Evolutionary conservation across 1,140 invertebrate genomes (phyloP).

Genomic region (Bacillus rossius): DNA sequence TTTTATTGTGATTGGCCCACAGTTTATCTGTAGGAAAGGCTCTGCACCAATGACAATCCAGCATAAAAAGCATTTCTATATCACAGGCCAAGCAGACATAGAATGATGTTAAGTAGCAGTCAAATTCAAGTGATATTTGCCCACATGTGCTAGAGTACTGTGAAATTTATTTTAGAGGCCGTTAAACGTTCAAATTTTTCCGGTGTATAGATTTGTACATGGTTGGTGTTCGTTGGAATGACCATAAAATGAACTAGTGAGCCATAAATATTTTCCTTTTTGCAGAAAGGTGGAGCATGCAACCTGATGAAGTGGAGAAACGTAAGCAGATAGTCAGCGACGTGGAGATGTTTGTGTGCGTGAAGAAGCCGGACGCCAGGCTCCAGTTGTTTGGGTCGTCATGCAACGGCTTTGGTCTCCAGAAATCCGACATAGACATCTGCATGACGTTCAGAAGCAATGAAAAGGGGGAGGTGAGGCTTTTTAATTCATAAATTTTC

Average conservation of each 20-base stretch:
- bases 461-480: slow-evolving; percentile 24
- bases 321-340: slow-evolving; percentile 39
- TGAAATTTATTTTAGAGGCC: no score
- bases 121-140: no score
- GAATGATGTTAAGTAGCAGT: no score
- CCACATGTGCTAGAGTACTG: no score
- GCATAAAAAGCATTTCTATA: no score
- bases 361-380: slow-evolving; percentile 37
- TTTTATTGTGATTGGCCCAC: no score
- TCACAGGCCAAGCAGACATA: no score
- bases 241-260: not conserved
- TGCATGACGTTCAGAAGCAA: slow-evolving; percentile 50
- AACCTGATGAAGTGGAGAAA: slow-evolving; percentile 31
- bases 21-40: no score
- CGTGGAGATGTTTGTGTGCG: slow-evolving; percentile 38
- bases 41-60: no score
- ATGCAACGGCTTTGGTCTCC: slow-evolving; percentile 57
- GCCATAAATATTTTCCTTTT: not conserved
- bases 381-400: slow-evolving; percentile 56
- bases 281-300: slow-evolving; percentile 1
- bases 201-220: no score
- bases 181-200: no score
- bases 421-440: slow-evolving; percentile 54
- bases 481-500: slow-evolving; percentile 17
- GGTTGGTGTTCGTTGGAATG: no score